phyloP scores from a whole-genome alignment of 2,888 invertebrate species.

The Cantharis rufa region DNA sequence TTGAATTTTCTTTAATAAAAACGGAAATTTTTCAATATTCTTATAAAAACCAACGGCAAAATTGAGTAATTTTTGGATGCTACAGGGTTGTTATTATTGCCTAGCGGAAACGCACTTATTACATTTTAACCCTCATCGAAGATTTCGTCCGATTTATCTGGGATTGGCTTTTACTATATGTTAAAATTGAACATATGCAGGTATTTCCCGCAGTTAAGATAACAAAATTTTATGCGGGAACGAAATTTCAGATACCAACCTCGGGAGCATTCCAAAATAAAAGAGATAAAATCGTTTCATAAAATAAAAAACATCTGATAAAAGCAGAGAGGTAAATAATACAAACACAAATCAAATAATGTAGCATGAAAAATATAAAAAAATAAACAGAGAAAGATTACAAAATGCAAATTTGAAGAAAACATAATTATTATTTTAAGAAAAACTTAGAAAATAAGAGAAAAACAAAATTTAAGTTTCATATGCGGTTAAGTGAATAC shows the following conservation, averaged over 20 bases:
- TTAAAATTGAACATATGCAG: not conserved
- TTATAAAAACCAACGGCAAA: not conserved
- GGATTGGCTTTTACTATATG: not conserved
- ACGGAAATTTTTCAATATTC: not conserved
- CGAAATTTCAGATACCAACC: not conserved
- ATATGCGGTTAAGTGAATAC: too few species aligned
- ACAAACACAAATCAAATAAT: too few species aligned
- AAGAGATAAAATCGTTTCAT: too few species aligned
- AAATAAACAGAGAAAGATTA: too few species aligned
- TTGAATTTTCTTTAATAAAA: not conserved
- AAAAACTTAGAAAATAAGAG: too few species aligned
- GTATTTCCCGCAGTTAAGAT: not conserved
- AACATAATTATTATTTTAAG: too few species aligned
- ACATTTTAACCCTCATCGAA: not conserved
- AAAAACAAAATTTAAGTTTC: too few species aligned
- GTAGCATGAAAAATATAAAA: too few species aligned
- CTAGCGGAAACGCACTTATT: not conserved
- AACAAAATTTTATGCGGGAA: not conserved
- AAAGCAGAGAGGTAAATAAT: too few species aligned
- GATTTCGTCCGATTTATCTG: not conserved
- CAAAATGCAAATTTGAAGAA: too few species aligned
- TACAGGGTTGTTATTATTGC: not conserved
- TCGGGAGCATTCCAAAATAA: not conserved
- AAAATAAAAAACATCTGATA: too few species aligned
- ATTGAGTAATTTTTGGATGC: not conserved